Evolutionary conservation across 2,888 invertebrate species (phyloP).

Genomic region (Oxycera nigricornis): DNA sequence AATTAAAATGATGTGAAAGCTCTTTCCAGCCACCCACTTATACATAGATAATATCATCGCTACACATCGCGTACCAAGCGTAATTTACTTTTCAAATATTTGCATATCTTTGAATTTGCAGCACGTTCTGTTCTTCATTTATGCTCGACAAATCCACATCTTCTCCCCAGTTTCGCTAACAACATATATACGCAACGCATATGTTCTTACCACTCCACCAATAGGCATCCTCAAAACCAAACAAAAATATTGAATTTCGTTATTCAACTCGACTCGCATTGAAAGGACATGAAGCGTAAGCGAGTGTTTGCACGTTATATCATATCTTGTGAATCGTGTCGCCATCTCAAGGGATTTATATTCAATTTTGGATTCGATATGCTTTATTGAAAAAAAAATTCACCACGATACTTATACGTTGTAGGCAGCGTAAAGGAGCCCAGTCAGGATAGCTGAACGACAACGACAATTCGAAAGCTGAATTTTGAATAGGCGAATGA

Average conservation of each 20-base stretch:
- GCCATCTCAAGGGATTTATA: slow-evolving; percentile 46
- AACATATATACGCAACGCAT: not conserved
- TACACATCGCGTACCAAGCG: too few relatives aligned
- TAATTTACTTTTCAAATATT: slow-evolving; percentile 24
- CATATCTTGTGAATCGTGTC: slow-evolving; percentile 38
- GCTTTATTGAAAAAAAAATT: slow-evolving; percentile 45
- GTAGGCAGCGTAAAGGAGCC: not conserved
- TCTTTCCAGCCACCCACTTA: too few relatives aligned
- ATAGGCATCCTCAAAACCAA: slow-evolving; percentile 13
- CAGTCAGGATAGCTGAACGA: not conserved
- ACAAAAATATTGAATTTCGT: slow-evolving; percentile 40
- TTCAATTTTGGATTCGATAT: slow-evolving; percentile 50
- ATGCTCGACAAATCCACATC: not conserved
- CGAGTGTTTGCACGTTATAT: slow-evolving; percentile 26
- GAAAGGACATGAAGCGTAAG: not conserved
- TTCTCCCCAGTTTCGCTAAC: not conserved
- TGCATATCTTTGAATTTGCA: slow-evolving; percentile 24
- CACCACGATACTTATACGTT: slow-evolving; percentile 23
- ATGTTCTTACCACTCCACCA: not conserved
- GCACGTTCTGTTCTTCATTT: slow-evolving; percentile 12
- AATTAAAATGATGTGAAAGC: too few relatives aligned
- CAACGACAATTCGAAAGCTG: not conserved
- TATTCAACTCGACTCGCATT: slow-evolving; percentile 23
- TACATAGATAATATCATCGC: too few relatives aligned
- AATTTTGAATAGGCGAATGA: slow-evolving; percentile 14